Evolutionary conservation across 2,797 vertebrate genomes (phyloP), one percentile per base, ranked within the genome.

Genomic region (Sebastolobus altivelis): DNA sequence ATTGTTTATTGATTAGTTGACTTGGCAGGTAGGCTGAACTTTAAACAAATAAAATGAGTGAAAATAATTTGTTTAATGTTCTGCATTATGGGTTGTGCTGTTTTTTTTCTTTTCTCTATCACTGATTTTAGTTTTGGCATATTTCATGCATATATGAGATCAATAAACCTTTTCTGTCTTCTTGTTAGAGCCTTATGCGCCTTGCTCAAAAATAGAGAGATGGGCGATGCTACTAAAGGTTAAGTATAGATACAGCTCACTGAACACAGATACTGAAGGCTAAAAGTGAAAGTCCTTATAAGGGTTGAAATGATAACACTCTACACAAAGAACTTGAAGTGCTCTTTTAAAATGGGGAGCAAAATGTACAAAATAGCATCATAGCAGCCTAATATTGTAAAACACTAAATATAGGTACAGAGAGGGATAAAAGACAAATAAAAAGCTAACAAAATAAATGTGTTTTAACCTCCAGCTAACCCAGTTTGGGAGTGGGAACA

Each of bases 1-100:
- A 7, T 68, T 83, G 22, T 66, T 49, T 62, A 86, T 72, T 81
- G 86, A 85, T 82, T 58, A 29, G 27, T 76, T 71, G 65, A 79
- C 56, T 68, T 75, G 54, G 63, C 72, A 79, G 33, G 22, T 31
- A 25, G 29, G 31, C 38, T 40, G 14, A 49, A 79, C 10, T 82
- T 54, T 43, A 11, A 65, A 73, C n/a, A 27, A 7, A n/a, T 55
- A 63, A 70, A 56, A 16, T 33, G 52, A 22, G 12, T 4, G 1
- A 6, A 60, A 38, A 68, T 37, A 5, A 70, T 54, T 4, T 4
- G 25, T 69, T 16, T 29, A 60, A 59, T 75, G 20, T 37, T 81
- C 49, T 65, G 22, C 22, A 25, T 4, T 54, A n/a, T 16, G 18
- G 59, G 25, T 71, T 69, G 3, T 33, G 29, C 29, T n/a, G 14